Percentiles rank a stretch among this genome's conserved stretches.
Evolutionary conservation across 2,888 invertebrate genomes (phyloP).

Genomic region (Noctua janthe): DNA sequence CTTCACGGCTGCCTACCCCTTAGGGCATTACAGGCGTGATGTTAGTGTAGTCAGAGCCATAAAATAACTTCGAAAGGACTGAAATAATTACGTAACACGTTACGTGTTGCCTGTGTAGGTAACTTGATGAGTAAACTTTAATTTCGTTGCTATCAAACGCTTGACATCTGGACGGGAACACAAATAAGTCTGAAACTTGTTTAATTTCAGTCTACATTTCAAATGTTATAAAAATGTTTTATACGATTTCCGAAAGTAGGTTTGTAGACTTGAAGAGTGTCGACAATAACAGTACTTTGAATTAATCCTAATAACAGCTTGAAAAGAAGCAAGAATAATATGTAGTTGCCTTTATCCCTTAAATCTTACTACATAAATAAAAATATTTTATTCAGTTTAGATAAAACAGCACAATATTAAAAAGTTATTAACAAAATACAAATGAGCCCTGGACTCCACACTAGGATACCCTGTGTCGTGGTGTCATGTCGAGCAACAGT

Average conservation of each 20-base stretch:
- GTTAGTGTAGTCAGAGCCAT: not conserved
- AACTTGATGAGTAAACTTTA: conserved; percentile 23
- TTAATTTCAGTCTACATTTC: conserved; percentile 17
- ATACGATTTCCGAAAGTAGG: too few species aligned
- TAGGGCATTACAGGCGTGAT: not conserved
- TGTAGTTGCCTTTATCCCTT: too few species aligned
- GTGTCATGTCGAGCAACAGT: too few species aligned
- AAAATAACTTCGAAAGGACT: not conserved
- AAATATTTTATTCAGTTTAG: too few species aligned
- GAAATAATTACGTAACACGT: not conserved
- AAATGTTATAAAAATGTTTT: not conserved
- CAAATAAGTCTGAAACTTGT: conserved; percentile 26
- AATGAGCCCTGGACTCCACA: too few species aligned
- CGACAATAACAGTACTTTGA: not conserved
- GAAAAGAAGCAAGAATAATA: too few species aligned
- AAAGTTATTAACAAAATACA: too few species aligned
- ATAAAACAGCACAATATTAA: too few species aligned
- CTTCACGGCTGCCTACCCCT: not conserved
- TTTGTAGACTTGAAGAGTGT: too few species aligned
- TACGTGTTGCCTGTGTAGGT: not conserved
- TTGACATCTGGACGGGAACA: conserved; percentile 35
- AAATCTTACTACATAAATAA: too few species aligned
- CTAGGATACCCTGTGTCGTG: too few species aligned
- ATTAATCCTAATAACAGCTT: not conserved
- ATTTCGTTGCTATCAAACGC: conserved; percentile 24